phyloP scores from a whole-genome alignment of 1,140 invertebrate species.

The Hylaeus volcanicus region DNA sequence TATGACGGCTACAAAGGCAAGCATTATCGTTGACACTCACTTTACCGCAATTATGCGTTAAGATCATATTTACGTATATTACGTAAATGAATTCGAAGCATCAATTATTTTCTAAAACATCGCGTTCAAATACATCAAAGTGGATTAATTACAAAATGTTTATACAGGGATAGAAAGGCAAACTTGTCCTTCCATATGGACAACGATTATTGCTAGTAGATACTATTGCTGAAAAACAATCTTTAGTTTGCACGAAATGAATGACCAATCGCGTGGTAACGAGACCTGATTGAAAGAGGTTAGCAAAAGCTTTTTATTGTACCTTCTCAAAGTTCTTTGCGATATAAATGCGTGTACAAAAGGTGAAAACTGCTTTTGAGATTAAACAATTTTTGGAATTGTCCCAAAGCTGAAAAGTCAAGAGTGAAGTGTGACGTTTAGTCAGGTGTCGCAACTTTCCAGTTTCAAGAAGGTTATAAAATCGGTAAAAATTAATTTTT shows the following conservation, averaged over 20 bases:
- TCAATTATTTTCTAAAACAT: conserved; percentile 6
- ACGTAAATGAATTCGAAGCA: background rate
- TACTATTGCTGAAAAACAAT: background rate
- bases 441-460: background rate
- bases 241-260: background rate
- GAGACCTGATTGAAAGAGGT: background rate
- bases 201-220: background rate
- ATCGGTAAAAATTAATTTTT: background rate
- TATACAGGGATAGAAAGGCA: background rate
- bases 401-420: too few relatives aligned
- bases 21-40: background rate
- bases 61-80: background rate
- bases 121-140: background rate
- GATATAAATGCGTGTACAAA: too few relatives aligned
- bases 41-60: background rate
- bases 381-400: background rate
- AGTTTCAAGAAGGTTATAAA: background rate
- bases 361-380: background rate
- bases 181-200: background rate
- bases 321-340: background rate
- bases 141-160: background rate
- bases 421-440: background rate
- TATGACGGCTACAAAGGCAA: background rate
- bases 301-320: background rate
- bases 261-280: background rate